Evolutionary conservation across 2,888 invertebrate genomes (phyloP), one percentile per base, ranked within the genome.

Genomic region (Cheilosia vernalis): DNA sequence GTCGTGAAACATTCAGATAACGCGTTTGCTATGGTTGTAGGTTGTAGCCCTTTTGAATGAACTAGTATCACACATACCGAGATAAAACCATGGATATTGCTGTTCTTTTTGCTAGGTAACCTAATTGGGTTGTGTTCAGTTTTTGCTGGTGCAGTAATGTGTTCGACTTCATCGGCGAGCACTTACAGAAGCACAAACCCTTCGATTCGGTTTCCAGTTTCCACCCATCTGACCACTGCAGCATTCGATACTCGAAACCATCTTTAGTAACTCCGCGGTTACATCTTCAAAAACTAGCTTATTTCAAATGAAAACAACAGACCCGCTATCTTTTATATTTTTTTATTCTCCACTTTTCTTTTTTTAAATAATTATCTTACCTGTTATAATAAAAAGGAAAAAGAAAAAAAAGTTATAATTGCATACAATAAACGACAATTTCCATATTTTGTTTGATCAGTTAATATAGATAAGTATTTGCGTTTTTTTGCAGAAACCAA

Each of bases 301-400:
- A 47, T 19, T 17, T 49, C 10, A 61, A 83, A 73, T 67, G 27
- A 80, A 77, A 80, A 66, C 66, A 69, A 24, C 42, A 47, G 6
- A 33, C 10, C n/a, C 19, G 15, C 24, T 42, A 58, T 40, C 47
- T 24, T 70, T 79, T 60, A 44, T 58, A 44, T 49, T 40, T 74
- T 85, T 85, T 85, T 80, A 76, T 84, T 80, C 66, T 74, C 55
- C 74, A 80, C 64, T 76, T 70, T 82, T 58, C 70, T 37, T 49
- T 77, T 80, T n/a, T n/a, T n/a, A n/a, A n/a, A n/a, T 44, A 80
- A 83, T 70, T 77, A 81, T 72, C 80, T 85, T 85, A 85, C 85
- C 85, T 80, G 60, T 72, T 61, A 82, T 82, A 77, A 83, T 56
- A 72, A 64, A 64, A 69, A 74, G 61, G 53, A 66, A 49, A 55